Base-by-base conservation (phyloP, 2,888 invertebrate species). In the Caenorhabditis becei region DNA sequence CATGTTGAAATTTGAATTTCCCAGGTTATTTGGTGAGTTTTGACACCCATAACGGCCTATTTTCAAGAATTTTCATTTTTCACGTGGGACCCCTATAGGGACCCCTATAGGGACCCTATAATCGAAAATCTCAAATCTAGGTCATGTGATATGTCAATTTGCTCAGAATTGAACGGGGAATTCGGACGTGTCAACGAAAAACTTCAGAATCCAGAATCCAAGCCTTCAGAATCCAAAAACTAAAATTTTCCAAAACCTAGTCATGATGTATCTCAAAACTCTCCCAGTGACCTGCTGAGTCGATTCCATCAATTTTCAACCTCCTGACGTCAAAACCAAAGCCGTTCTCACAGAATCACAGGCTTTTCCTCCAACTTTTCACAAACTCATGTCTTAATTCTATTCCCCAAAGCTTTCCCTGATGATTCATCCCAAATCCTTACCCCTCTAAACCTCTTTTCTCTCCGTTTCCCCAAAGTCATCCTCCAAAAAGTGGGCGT, bases 401-500 rank as follows among this genome's bases (percentile, higher is more conserved):
- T n/a, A n/a, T n/a, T n/a, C n/a, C n/a, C n/a, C n/a, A n/a, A n/a
- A 23, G 59, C 53, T 41, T 62, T 32, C 18, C 18, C 11, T 41
- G 62, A 54, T 62, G 71, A 71, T 63, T 62, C 61, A 71, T 11
- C 7, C 20, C 20, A 32, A 32, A 28, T 54, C 54, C n/a, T 14
- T 23, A 1, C 16, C 41, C 26, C 24, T 26, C 20, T 67, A 32
- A 37, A 23, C 41, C 41, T 47, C 44, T 44, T 16, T 37, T 63
- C 49, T 54, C 26, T 54, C 37, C 8, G 32, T 63, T 49, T 63
- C 14, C 16, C n/a, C n/a, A n/a, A 8, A 23, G 20, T 56, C 32
- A 4, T 41, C 41, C 41, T 11, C 4, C 54, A 41, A 32, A 70
- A 70, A 61, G 63, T 58, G 58, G 63, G 63, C 72, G 63, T 49